Evolutionary conservation across 2,113 vertebrate genomes (phyloP).

Genomic region (Vanacampus margaritifer): DNA sequence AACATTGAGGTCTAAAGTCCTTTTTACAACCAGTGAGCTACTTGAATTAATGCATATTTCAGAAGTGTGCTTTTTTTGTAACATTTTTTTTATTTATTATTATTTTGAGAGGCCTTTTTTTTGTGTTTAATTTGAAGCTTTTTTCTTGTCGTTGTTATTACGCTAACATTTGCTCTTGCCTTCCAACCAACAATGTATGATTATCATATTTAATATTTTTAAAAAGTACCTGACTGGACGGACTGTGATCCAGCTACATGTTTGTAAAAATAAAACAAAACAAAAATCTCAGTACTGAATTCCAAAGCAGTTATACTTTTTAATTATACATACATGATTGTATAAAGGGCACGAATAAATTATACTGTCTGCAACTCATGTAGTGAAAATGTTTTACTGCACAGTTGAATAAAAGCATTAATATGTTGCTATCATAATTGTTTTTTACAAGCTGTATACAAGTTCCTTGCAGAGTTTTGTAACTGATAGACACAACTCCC

Average conservation of each 20-base stretch:
- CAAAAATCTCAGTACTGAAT: slow-evolving; percentile 28
- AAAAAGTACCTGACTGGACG: slow-evolving; percentile 37
- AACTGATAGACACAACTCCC: too few relatives aligned
- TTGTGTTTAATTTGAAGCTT: background rate
- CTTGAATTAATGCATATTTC: slow-evolving; percentile 4
- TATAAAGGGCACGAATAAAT: slow-evolving; percentile 56
- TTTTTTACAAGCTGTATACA: background rate
- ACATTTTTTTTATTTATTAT: background rate
- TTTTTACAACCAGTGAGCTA: slow-evolving; percentile 1
- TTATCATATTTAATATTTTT: slow-evolving; percentile 33
- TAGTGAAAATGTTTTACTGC: background rate
- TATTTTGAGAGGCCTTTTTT: slow-evolving; percentile 6
- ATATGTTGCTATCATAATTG: background rate
- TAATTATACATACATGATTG: slow-evolving; percentile 37
- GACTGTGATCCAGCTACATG: slow-evolving; percentile 41
- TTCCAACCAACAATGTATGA: slow-evolving; percentile 39
- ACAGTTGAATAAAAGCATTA: background rate
- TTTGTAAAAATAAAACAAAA: slow-evolving; percentile 44
- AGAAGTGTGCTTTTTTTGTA: background rate
- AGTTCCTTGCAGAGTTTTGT: background rate
- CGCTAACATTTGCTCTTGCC: slow-evolving; percentile 11
- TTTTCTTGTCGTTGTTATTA: slow-evolving; percentile 6
- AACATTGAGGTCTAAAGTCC: background rate
- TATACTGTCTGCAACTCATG: slow-evolving; percentile 34
- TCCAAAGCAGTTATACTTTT: slow-evolving; percentile 45